A percentile compares a stretch with the other conserved stretches of the same genome.
Evolutionary conservation across 2,888 invertebrate species (phyloP).

Genomic region (Ophraella communa): DNA sequence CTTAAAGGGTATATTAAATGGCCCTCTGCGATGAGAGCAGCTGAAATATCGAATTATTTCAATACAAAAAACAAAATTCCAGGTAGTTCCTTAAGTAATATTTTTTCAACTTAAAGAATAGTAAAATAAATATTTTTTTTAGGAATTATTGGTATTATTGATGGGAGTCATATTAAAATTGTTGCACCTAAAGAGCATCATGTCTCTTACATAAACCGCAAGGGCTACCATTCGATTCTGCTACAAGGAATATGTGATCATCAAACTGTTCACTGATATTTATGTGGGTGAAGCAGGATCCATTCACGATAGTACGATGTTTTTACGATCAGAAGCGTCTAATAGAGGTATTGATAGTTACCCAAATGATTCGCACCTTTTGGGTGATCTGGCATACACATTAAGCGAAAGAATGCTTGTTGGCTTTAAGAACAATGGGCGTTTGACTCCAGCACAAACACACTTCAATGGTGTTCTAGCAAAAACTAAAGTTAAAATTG

Average conservation of each 20-base stretch:
- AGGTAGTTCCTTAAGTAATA: conserved; percentile 17
- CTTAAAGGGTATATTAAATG: conserved; percentile 13
- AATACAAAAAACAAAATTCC: too few species aligned
- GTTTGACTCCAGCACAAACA: too few species aligned
- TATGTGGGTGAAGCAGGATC: conserved; percentile 40
- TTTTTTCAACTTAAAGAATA: too few species aligned
- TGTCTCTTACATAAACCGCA: conserved; percentile 38
- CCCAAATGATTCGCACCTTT: too few species aligned
- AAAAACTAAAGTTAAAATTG: too few species aligned
- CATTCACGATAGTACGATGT: conserved; percentile 14
- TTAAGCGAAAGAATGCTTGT: too few species aligned
- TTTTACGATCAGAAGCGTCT: too few species aligned
- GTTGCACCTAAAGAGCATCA: conserved; percentile 31
- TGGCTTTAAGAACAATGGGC: too few species aligned
- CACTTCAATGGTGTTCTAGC: too few species aligned
- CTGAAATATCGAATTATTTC: not conserved
- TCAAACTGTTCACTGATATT: conserved; percentile 32
- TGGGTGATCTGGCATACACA: too few species aligned
- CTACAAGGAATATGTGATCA: conserved; percentile 38
- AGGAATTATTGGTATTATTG: conserved; percentile 25
- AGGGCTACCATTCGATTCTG: conserved; percentile 35
- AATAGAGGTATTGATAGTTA: too few species aligned
- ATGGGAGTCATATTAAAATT: conserved; percentile 40
- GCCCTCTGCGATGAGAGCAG: conserved; percentile 18
- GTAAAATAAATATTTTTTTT: not conserved